These are phyloP conservation scores for Drosophila kanapiae DNA, from an alignment of 1,140 invertebrate species.

Conservation along the genomic window DNA sequence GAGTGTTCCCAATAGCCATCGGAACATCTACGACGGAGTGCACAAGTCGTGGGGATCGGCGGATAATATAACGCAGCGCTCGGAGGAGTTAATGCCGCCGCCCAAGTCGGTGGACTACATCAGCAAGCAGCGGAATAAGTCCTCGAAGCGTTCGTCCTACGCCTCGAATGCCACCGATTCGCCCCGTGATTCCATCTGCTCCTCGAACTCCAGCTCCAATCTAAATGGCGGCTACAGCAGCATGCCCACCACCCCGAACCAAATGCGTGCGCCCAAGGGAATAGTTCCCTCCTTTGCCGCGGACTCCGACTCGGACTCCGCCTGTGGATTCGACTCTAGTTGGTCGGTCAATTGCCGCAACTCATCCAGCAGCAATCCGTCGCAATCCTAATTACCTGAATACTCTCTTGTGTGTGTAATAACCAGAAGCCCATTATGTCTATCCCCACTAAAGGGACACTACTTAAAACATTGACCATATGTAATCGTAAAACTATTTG, in stretches of 20 bases:
- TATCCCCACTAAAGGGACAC: slow-evolving; percentile 6
- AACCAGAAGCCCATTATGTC: slow-evolving; percentile 7
- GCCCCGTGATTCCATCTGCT: slow-evolving; percentile 78
- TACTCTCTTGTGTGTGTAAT: background rate
- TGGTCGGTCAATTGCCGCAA: slow-evolving; percentile 86
- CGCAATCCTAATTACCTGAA: slow-evolving; percentile 37
- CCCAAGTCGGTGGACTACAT: slow-evolving; percentile 88
- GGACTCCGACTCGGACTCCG: slow-evolving; percentile 91
- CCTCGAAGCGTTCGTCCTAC: slow-evolving; percentile 88
- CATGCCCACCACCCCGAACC: slow-evolving; percentile 88
- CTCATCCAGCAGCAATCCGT: slow-evolving; percentile 59
- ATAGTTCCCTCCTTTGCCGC: slow-evolving; percentile 54
- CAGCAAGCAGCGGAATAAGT: slow-evolving; percentile 86
- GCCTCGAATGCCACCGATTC: slow-evolving; percentile 75
- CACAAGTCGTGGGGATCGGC: slow-evolving; percentile 95
- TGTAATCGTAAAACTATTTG: slow-evolving; percentile 24
- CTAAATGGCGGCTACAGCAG: slow-evolving; percentile 86
- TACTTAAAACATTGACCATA: slow-evolving; percentile 36
- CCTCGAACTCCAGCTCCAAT: slow-evolving; percentile 78
- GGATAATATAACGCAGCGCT: slow-evolving; percentile 89
- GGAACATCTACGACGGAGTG: slow-evolving; percentile 85
- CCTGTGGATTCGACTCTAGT: slow-evolving; percentile 91
- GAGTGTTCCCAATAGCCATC: slow-evolving; percentile 78
- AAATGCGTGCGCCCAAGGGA: slow-evolving; percentile 85
- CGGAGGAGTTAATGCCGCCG: slow-evolving; percentile 89